Base-by-base conservation (phyloP, 37 sponge, comb jelly and placozoan genomes). In the Tethya wilhelma region DNA sequence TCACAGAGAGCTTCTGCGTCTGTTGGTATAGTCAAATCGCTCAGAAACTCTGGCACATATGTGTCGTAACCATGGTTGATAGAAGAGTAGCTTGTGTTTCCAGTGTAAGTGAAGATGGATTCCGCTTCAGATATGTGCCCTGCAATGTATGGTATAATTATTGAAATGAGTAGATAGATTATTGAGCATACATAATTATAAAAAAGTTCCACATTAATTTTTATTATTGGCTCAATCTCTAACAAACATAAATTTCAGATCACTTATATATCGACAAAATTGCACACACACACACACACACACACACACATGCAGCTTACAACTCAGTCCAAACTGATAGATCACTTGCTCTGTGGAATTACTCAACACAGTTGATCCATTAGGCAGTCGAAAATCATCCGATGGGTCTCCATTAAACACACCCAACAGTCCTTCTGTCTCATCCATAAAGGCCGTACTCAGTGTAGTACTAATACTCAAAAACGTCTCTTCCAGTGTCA, bases 381-480 rank as follows among this genome's bases (percentile, higher is more conserved):
- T 32, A 59, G 79, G 84, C 0, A 59, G 56, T 2, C 25, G 42
- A 38, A 82, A 77, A 65, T 90, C 91, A 53, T 90, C 86, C 22
- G 28, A 38, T 7, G 77, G 32, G 43, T 76, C 73, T 1, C 83
- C 78, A 44, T 90, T 84, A 36, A 81, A 71, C 53, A 37, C 32
- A 11, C 91, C 91, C 28, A 90, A 62, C 58, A 90, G 38, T 29
- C 91, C 91, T 19, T 56, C 65, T 0, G 91, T 91, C 25, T 36
- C 29, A 32, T 69, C 37, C 4, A 19, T 36, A 28, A 71, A 82
- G 19, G n/a, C 37, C 7, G 56, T 43, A 36, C 60, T 0, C 9
- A 87, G 28, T 4, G 65, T 41, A 20, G 81, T 28, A 8, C n/a
- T 41, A 2, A 66, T 59, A 14, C 37, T 14, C 2, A 73, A 44